Conservation (phyloP, 2,113 vertebrate species). For the Prionailurus viverrinus region DNA sequence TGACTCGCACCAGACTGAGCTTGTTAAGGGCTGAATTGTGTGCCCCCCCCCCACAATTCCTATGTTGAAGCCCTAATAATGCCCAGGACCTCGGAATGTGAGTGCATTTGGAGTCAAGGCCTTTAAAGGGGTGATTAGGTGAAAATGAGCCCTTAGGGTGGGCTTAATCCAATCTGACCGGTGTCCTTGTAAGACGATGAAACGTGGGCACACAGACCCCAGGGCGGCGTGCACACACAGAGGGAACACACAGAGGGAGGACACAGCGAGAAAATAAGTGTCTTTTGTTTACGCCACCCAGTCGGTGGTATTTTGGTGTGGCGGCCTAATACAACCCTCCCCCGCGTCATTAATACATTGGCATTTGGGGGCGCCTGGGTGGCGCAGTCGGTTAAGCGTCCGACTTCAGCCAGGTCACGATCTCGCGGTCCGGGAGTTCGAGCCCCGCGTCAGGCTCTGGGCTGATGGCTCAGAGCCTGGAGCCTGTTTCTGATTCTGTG, state of each 20-base stretch:
- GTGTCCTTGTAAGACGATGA: background rate
- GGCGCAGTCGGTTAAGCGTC: too few relatives aligned
- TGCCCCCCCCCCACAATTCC: background rate
- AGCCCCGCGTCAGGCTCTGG: too few relatives aligned
- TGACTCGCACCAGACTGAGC: background rate
- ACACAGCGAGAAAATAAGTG: background rate
- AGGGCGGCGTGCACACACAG: too few relatives aligned
- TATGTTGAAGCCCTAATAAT: background rate
- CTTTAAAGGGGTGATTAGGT: background rate
- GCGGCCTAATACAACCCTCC: background rate
- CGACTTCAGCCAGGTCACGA: too few relatives aligned
- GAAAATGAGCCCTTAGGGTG: background rate
- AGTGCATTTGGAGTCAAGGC: background rate
- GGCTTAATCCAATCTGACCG: background rate
- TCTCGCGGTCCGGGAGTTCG: too few relatives aligned
- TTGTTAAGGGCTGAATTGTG: background rate
- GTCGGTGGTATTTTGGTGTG: background rate
- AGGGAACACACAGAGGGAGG: background rate
- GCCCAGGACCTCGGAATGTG: background rate
- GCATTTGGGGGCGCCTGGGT: background rate
- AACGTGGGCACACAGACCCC: background rate
- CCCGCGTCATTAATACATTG: background rate
- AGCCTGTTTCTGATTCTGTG: too few relatives aligned
- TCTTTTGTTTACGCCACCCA: background rate
- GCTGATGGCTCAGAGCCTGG: too few relatives aligned